Percentiles rank a stretch among this genome's conserved stretches.
phyloP scores from a whole-genome alignment of 2,797 vertebrate genomes.

The Gallinago solitaria region DNA sequence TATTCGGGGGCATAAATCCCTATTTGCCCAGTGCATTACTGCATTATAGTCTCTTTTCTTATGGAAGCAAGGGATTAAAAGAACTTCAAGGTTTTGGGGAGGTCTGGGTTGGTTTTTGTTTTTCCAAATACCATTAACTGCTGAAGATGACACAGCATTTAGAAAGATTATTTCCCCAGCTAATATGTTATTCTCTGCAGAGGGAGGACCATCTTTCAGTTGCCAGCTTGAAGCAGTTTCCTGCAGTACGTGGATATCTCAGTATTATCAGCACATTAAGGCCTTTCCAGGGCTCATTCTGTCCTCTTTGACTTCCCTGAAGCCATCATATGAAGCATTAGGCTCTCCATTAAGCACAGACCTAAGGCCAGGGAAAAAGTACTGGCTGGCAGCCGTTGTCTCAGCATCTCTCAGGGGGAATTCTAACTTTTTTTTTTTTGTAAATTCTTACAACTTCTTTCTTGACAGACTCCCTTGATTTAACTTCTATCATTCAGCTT shows the following conservation, averaged over 20 bases:
- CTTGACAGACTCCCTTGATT: background rate
- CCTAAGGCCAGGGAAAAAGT: background rate
- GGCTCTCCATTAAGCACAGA: background rate
- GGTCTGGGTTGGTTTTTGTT: background rate
- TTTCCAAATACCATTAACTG: background rate
- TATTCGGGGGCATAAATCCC: background rate
- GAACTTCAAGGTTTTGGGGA: background rate
- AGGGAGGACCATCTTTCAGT: background rate
- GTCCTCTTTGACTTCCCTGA: background rate
- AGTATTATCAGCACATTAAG: background rate
- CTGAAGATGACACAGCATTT: slow-evolving; percentile 35
- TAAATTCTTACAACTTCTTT: background rate
- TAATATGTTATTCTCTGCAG: background rate
- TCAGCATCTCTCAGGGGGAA: background rate
- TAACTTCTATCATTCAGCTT: background rate
- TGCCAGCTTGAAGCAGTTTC: background rate
- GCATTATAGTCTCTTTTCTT: background rate
- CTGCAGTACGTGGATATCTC: background rate
- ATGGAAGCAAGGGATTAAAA: background rate
- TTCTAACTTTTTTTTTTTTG: background rate
- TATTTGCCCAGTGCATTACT: background rate
- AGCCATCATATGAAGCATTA: background rate
- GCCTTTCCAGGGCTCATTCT: background rate
- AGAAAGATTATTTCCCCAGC: background rate
- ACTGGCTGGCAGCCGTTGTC: background rate